phyloP scores from a whole-genome alignment of 2,888 invertebrate species.

The Macropis europaea region DNA sequence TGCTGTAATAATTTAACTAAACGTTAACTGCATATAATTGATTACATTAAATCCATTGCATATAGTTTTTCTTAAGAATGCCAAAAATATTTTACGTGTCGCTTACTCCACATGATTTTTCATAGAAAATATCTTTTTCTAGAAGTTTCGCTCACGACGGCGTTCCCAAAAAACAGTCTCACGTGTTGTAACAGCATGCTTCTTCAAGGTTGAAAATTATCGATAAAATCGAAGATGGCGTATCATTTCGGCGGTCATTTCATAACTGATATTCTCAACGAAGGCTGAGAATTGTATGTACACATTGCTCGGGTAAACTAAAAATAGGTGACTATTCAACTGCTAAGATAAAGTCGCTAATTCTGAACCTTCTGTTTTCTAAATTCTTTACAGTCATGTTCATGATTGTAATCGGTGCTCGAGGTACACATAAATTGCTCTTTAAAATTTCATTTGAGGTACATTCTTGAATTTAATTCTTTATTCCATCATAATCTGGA shows the following conservation, averaged over 20 bases:
- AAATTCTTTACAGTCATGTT: too few species aligned
- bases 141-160: slow-evolving; percentile 18
- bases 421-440: too few species aligned
- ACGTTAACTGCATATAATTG: too few species aligned
- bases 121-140: neutral
- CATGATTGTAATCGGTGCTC: too few species aligned
- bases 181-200: neutral
- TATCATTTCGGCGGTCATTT: neutral
- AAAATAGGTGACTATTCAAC: too few species aligned
- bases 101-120: neutral
- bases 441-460: too few species aligned
- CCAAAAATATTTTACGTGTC: neutral
- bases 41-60: too few species aligned
- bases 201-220: slow-evolving; percentile 5
- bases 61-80: neutral
- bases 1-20: too few species aligned
- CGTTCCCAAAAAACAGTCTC: slow-evolving; percentile 18
- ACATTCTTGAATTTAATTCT: neutral
- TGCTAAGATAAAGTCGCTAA: too few species aligned
- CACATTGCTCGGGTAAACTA: neutral
- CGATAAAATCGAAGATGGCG: slow-evolving; percentile 1
- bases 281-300: neutral
- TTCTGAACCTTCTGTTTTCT: too few species aligned
- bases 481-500: neutral
- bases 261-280: neutral